A percentile compares a stretch with the other conserved stretches of the same genome.
Conservation (phyloP, 2,113 vertebrate genomes). For the Heloderma charlesbogerti region DNA sequence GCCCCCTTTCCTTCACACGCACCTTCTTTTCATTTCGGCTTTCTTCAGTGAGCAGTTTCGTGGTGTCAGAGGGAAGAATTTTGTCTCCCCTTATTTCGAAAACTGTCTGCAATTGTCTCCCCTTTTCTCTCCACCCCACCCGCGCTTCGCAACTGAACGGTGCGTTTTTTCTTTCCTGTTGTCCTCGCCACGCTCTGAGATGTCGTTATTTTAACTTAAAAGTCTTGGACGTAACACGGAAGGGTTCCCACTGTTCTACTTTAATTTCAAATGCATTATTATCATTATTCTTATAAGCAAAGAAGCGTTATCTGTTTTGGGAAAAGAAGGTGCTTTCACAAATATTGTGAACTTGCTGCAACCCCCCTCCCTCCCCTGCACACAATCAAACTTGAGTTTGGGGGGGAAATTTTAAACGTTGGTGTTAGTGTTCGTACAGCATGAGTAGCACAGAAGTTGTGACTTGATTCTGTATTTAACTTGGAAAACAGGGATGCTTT, state of each 20-base stretch:
- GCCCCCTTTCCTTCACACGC: not conserved
- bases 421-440: conserved; percentile 51
- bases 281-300: not conserved
- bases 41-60: conserved; percentile 9
- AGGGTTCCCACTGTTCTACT: not conserved
- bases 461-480: conserved; percentile 7
- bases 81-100: not conserved
- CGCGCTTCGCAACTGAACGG: conserved; percentile 16
- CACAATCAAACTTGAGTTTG: not conserved
- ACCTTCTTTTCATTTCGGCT: conserved; percentile 34
- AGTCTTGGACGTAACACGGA: conserved; percentile 51
- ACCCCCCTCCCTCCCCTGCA: not conserved
- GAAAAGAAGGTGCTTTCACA: not conserved
- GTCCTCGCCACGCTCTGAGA: conserved; percentile 7
- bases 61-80: conserved; percentile 53
- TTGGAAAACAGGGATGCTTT: not conserved
- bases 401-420: not conserved
- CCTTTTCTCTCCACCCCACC: not conserved
- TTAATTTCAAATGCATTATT: not conserved
- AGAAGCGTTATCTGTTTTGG: not conserved
- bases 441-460: conserved; percentile 58
- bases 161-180: conserved; percentile 23
- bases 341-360: conserved; percentile 52
- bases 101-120: not conserved
- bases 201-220: conserved; percentile 48